A percentile compares a stretch with the other conserved stretches of the same genome.
Conservation (phyloP, 35 echinoderm and acorn worm species). For the Lytechinus pictus region DNA sequence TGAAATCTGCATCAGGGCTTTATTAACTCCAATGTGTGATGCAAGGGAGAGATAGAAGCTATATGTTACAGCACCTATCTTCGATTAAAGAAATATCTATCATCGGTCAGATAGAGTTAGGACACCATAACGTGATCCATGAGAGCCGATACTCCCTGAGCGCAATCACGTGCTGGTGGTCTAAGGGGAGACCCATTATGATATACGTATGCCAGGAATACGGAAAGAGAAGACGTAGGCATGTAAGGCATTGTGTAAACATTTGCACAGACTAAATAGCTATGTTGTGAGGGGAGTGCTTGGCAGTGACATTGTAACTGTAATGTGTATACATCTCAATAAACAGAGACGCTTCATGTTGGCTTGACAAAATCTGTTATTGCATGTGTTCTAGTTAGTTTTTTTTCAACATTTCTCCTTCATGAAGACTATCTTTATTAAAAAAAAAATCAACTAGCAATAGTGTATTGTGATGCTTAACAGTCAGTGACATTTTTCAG, state of each 20-base stretch:
- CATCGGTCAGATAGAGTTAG: slow-evolving; percentile 6
- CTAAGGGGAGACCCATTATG: background rate
- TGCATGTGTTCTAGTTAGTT: no score
- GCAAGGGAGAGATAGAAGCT: background rate
- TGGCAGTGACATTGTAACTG: background rate
- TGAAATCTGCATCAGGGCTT: background rate
- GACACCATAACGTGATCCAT: background rate
- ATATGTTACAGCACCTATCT: background rate
- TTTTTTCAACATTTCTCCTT: no score
- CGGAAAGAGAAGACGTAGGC: background rate
- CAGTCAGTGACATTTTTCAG: no score
- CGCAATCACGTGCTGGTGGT: background rate
- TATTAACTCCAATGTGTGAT: background rate
- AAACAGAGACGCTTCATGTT: background rate
- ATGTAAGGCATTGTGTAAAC: slow-evolving; percentile 24
- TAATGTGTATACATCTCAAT: background rate
- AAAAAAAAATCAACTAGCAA: no score
- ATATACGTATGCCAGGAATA: background rate
- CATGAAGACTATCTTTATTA: no score
- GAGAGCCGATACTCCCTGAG: background rate
- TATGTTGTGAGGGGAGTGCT: background rate
- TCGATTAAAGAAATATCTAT: slow-evolving; percentile 35
- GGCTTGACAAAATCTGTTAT: background rate
- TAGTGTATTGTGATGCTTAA: no score
- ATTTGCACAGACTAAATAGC: slow-evolving; percentile 39